Conservation (phyloP, 2,888 invertebrate genomes). For the Celastrina argiolus region DNA sequence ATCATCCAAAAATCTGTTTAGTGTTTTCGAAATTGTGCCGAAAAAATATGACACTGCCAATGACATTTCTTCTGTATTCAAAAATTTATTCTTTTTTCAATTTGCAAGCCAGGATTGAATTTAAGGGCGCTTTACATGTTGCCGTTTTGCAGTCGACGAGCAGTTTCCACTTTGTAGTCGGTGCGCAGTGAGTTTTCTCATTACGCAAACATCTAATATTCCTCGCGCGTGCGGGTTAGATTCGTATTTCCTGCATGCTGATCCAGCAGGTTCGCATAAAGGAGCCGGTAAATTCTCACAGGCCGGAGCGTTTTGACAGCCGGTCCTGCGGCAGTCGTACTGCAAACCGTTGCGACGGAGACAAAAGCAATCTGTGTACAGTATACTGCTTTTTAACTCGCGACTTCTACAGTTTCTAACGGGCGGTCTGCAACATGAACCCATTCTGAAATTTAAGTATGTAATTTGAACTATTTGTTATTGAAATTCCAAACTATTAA, state of each 20-base stretch:
- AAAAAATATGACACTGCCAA: not conserved
- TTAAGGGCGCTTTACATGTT: not conserved
- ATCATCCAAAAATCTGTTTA: not conserved
- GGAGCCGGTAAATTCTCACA: slow-evolving; percentile 56
- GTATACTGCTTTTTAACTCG: slow-evolving; percentile 69
- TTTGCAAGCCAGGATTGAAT: not conserved
- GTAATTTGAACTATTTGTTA: not conserved
- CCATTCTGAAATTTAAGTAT: slow-evolving; percentile 15
- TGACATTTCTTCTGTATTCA: not conserved
- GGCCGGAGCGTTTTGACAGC: slow-evolving; percentile 61
- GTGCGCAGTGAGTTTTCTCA: slow-evolving; percentile 35
- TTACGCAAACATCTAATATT: slow-evolving; percentile 49
- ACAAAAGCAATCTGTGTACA: slow-evolving; percentile 75
- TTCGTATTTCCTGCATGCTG: slow-evolving; percentile 54
- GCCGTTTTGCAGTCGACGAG: not conserved
- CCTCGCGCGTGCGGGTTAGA: slow-evolving; percentile 62
- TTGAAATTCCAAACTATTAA: no score
- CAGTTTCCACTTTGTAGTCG: not conserved
- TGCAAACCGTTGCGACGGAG: slow-evolving; percentile 77
- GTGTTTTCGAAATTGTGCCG: not conserved
- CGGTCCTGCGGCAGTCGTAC: slow-evolving; percentile 72
- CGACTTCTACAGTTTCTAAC: slow-evolving; percentile 52
- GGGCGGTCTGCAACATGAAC: slow-evolving; percentile 21
- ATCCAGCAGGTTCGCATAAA: slow-evolving; percentile 51
- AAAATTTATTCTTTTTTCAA: not conserved